phyloP scores from a whole-genome alignment of 2,113 vertebrate genomes.

The Pogonocichla stellata region DNA sequence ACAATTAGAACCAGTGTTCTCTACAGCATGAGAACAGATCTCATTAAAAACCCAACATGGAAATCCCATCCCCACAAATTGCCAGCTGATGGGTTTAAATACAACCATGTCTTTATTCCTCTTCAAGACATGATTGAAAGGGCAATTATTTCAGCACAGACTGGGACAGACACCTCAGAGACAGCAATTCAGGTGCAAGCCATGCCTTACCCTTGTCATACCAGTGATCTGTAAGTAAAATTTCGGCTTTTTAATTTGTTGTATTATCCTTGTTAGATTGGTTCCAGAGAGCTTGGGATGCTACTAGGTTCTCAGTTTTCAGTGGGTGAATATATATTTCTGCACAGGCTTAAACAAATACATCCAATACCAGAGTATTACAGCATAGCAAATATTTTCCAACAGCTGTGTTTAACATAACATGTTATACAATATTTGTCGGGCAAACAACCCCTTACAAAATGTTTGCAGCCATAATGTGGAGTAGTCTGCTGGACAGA shows the following conservation, averaged over 20 bases:
- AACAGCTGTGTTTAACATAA: neutral
- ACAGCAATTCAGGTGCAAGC: constrained; percentile 64
- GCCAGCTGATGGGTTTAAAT: constrained; percentile 71
- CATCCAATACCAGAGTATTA: neutral
- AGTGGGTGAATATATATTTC: neutral
- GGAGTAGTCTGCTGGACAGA: neutral
- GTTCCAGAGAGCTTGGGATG: neutral
- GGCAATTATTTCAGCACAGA: constrained; percentile 68
- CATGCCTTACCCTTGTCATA: constrained; percentile 76
- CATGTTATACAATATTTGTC: neutral
- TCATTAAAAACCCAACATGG: constrained; percentile 69
- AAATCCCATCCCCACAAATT: constrained; percentile 74
- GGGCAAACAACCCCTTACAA: neutral
- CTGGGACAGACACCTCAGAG: constrained; percentile 32
- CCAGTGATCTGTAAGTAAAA: constrained; percentile 72
- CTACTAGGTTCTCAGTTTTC: neutral
- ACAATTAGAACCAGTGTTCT: constrained; percentile 70
- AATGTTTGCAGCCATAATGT: neutral
- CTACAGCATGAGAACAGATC: constrained; percentile 73
- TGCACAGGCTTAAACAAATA: neutral
- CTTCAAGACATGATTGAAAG: constrained; percentile 79
- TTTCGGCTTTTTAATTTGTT: neutral
- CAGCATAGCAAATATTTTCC: neutral
- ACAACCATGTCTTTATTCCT: constrained; percentile 76
- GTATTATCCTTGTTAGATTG: neutral